Evolutionary conservation across 1,140 invertebrate species (phyloP), one percentile per base, ranked within the genome.

Genomic region (Papilio xuthus): DNA sequence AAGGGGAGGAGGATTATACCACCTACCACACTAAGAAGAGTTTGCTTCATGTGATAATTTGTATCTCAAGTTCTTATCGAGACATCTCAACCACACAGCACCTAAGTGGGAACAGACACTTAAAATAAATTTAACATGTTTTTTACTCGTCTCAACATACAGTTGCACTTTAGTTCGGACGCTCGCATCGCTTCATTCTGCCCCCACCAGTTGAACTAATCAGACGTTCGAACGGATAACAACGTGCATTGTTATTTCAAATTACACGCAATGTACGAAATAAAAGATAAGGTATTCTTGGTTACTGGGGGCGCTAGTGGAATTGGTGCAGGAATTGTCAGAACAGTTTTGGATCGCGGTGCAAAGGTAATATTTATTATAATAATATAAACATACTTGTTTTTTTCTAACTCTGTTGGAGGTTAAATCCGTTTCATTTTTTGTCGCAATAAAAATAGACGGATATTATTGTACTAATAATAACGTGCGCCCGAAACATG

Each of bases 231-330:
- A 42, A 70, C 37, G 37, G 18, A 70, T 37, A 70, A 42, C 67
- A 70, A 7, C 63, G 28, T 70, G 28, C 4, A 9, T 67, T 70
- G 67, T 69, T 69, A 8, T 0, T 70, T 9, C 69, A 70, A 44
- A 73, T 28, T 10, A 37, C 32, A 74, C 28, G 15, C 28, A 37
- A 86, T 88, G 83, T 79, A 79, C 42, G 82, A 86, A 70, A 71
- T 88, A 32, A 79, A 79, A 72, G 78, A 85, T 60, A 86, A 86
- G 83, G 82, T 90, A n/a, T 84, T 87, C 73, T 44, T 91, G n/a
- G 78, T 91, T 4, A 91, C 89, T 23, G 90, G 90, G 9, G 89
- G 83, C 0, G 86, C 89, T 6, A 81, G 71, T 1, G 89, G 90
- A 4, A 90, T 91, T 18, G 90, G 90, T 0, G 84, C 85, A 2